Evolutionary conservation across 2,888 invertebrate species (phyloP).

Genomic region (Ditula angustiorana): DNA sequence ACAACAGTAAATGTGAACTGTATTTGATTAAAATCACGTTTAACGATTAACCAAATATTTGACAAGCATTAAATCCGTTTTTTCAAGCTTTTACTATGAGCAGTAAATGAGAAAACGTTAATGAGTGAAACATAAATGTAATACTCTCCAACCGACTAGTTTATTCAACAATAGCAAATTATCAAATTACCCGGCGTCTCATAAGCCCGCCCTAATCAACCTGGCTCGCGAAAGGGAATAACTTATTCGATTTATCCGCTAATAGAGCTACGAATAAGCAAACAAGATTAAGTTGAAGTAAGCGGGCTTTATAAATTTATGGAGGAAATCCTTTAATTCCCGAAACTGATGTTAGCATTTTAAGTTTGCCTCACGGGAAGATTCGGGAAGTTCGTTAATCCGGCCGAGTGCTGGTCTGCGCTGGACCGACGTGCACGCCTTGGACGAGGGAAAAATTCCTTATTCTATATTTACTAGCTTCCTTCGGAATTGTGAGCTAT

Average conservation of each 20-base stretch:
- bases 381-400: constrained; percentile 71
- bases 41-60: too few relatives aligned
- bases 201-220: constrained; percentile 64
- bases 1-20: too few relatives aligned
- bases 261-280: constrained; percentile 76
- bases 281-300: constrained; percentile 73
- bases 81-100: not conserved
- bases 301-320: constrained; percentile 72
- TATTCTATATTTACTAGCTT: constrained; percentile 14
- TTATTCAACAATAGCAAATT: constrained; percentile 56
- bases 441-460: constrained; percentile 11
- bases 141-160: constrained; percentile 10
- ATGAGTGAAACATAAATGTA: constrained; percentile 7
- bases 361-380: constrained; percentile 68
- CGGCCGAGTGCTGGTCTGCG: constrained; percentile 56
- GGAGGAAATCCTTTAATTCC: constrained; percentile 70
- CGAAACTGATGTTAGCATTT: constrained; percentile 77
- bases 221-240: constrained; percentile 74
- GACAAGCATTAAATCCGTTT: not conserved
- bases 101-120: not conserved
- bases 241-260: constrained; percentile 77
- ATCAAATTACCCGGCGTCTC: constrained; percentile 68
- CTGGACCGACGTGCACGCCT: constrained; percentile 18
- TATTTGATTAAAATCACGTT: too few relatives aligned
- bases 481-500: not conserved